Percentiles rank a stretch among this genome's conserved stretches.
phyloP scores from a whole-genome alignment of 2,113 vertebrate species.

The Eurypyga helias region DNA sequence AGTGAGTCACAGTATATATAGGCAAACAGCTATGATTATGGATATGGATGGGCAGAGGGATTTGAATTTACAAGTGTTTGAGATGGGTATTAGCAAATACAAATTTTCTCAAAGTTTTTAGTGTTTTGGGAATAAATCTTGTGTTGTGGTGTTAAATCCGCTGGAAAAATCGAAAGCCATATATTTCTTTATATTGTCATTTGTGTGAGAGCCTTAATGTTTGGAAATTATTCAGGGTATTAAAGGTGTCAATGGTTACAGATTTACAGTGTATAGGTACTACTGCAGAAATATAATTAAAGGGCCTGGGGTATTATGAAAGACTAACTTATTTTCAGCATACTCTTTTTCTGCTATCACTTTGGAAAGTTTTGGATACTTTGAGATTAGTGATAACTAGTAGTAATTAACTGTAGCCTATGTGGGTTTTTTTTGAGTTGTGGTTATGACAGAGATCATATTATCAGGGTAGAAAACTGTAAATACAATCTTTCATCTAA shows the following conservation, averaged over 20 bases:
- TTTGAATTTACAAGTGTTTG: background rate
- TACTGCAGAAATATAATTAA: background rate
- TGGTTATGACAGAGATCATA: background rate
- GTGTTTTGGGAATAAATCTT: background rate
- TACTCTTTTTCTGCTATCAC: background rate
- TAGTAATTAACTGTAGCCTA: background rate
- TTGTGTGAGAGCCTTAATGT: background rate
- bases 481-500: background rate
- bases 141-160: background rate
- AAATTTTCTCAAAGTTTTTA: background rate
- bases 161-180: background rate
- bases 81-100: background rate
- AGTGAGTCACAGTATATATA: background rate
- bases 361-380: background rate
- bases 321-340: background rate
- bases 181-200: background rate
- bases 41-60: background rate
- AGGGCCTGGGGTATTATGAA: background rate
- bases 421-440: background rate
- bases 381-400: background rate
- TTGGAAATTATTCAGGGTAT: background rate
- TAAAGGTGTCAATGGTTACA: background rate
- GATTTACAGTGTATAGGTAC: background rate
- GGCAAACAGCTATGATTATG: background rate
- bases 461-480: background rate